Conservation (phyloP, 2,113 vertebrate species). For the Andinoacara biseriatus region DNA sequence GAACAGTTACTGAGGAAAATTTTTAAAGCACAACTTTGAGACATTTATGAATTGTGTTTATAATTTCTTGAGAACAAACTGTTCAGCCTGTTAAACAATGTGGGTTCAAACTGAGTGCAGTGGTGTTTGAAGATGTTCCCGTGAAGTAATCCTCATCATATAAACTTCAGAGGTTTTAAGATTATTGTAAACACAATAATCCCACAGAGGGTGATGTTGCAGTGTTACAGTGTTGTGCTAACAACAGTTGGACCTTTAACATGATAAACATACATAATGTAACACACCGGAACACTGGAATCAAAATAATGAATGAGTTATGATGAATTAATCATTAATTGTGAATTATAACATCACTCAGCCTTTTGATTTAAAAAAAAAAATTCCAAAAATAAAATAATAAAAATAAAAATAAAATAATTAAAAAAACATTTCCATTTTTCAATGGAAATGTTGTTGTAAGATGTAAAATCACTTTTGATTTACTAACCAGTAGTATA, state of each 20-base stretch:
- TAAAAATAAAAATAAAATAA: too few species aligned
- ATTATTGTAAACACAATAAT: not conserved
- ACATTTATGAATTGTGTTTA: too few species aligned
- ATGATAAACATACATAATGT: not conserved
- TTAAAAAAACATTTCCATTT: not conserved
- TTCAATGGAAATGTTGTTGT: too few species aligned
- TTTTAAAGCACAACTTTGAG: too few species aligned
- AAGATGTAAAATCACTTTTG: not conserved
- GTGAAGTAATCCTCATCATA: not conserved
- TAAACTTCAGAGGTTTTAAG: not conserved
- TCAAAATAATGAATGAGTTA: not conserved
- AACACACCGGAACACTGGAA: not conserved
- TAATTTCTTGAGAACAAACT: not conserved
- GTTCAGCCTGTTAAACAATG: not conserved
- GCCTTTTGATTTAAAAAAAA: not conserved
- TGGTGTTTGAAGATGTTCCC: not conserved
- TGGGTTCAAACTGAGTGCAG: not conserved
- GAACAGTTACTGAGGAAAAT: not conserved
- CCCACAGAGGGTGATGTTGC: not conserved
- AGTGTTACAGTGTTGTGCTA: not conserved
- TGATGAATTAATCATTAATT: not conserved
- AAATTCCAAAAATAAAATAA: too few species aligned
- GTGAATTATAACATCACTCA: not conserved
- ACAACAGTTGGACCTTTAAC: not conserved
- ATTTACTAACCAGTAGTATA: not conserved